Evolutionary conservation across 2,888 invertebrate genomes (phyloP).

Genomic region (Empis stercorea): DNA sequence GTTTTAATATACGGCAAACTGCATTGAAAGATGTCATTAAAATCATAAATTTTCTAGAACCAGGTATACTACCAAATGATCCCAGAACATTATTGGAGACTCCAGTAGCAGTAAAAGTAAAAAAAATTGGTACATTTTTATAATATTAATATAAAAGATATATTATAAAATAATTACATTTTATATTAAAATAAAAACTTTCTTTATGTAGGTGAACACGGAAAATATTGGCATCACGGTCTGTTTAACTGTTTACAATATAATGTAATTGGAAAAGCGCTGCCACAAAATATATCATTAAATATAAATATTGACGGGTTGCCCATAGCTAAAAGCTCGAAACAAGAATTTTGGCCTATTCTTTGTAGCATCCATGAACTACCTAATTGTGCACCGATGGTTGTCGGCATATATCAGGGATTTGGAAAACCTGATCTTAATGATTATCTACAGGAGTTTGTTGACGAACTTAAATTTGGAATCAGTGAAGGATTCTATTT

Average conservation of each 20-base stretch:
- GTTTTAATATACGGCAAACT: background rate
- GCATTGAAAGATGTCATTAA: background rate
- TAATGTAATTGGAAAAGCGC: no score
- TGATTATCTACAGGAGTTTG: background rate
- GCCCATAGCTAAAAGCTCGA: background rate
- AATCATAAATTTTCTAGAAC: background rate
- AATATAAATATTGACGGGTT: constrained; percentile 1
- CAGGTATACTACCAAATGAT: background rate
- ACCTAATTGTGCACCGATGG: background rate
- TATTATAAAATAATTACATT: no score
- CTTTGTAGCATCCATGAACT: background rate
- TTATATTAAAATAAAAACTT: no score
- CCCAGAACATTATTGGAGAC: constrained; percentile 1
- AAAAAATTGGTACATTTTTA: background rate
- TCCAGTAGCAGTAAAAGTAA: background rate
- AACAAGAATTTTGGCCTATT: background rate
- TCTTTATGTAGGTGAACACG: background rate
- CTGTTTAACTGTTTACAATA: constrained; percentile 1
- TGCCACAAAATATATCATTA: background rate
- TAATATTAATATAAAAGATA: no score
- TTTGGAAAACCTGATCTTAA: background rate
- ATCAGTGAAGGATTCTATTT: background rate
- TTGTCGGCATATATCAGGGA: background rate
- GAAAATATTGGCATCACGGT: constrained; percentile 2
- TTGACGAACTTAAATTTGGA: background rate